Conservation (phyloP, 2,888 invertebrate species). For the Ophonus ardosiacus region DNA sequence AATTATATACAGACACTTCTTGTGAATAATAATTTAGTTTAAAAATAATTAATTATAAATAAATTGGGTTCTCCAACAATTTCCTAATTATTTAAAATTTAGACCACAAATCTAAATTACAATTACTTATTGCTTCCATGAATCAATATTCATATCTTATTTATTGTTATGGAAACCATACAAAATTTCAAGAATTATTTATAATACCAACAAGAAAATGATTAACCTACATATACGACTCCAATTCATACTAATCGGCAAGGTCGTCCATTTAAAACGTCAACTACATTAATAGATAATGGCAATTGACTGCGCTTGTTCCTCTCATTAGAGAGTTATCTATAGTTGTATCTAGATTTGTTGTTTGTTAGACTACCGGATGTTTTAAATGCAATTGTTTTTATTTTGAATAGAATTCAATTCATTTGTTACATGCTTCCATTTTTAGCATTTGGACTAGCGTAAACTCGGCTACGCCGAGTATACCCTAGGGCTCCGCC, state of each 20-base stretch:
- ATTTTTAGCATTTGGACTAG: neutral
- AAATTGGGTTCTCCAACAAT: too few species aligned
- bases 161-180: neutral
- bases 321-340: conserved; percentile 37
- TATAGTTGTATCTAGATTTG: conserved; percentile 15
- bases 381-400: neutral
- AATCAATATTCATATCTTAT: neutral
- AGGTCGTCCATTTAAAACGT: conserved; percentile 32
- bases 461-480: too few species aligned
- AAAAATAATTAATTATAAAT: too few species aligned
- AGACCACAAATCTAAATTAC: too few species aligned
- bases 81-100: too few species aligned
- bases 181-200: neutral
- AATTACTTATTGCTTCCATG: too few species aligned
- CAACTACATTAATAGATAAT: conserved; percentile 23
- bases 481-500: too few species aligned
- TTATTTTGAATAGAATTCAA: neutral
- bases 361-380: neutral
- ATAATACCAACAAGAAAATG: neutral
- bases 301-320: conserved; percentile 16
- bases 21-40: too few species aligned
- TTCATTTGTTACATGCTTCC: neutral
- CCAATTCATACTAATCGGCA: conserved; percentile 8
- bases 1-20: too few species aligned
- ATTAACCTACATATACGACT: neutral